phyloP scores from a whole-genome alignment of 2,888 invertebrate species.

The Ennomos erosarius region DNA sequence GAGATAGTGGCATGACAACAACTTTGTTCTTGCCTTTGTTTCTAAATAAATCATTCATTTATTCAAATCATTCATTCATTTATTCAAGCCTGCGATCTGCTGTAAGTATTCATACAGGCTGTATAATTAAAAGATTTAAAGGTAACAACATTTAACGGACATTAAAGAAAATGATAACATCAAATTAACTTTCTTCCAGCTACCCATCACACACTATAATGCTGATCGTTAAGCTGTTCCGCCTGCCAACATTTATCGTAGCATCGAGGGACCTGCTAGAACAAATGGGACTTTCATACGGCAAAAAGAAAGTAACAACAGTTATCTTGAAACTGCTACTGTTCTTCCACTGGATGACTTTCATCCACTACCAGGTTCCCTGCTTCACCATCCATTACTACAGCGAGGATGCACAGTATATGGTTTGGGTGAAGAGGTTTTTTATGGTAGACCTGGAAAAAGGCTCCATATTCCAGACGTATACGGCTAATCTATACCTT shows the following conservation, averaged over 20 bases:
- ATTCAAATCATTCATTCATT: neutral
- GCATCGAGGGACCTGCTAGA: conserved; percentile 52
- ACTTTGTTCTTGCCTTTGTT: too few relatives aligned
- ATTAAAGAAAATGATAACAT: too few relatives aligned
- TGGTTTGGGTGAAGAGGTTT: conserved; percentile 49
- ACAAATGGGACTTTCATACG: conserved; percentile 56
- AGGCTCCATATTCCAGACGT: conserved; percentile 48
- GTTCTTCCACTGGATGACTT: conserved; percentile 68
- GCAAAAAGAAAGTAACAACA: conserved; percentile 43
- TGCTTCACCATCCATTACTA: conserved; percentile 51
- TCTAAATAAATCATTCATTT: too few relatives aligned
- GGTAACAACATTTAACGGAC: too few relatives aligned
- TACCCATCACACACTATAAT: conserved; percentile 59
- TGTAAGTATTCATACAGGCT: too few relatives aligned
- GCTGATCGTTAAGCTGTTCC: conserved; percentile 59
- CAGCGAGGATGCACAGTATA: conserved; percentile 30
- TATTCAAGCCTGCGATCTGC: too few relatives aligned
- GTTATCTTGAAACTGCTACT: conserved; percentile 45
- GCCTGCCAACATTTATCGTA: conserved; percentile 42
- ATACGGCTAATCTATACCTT: conserved; percentile 57
- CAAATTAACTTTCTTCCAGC: conserved; percentile 5
- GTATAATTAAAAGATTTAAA: too few relatives aligned
- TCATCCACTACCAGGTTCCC: conserved; percentile 62
- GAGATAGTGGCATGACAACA: too few relatives aligned
- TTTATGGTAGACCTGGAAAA: conserved; percentile 29